Conservation (phyloP, 1,140 invertebrate genomes). For the Drosophila nannoptera region DNA sequence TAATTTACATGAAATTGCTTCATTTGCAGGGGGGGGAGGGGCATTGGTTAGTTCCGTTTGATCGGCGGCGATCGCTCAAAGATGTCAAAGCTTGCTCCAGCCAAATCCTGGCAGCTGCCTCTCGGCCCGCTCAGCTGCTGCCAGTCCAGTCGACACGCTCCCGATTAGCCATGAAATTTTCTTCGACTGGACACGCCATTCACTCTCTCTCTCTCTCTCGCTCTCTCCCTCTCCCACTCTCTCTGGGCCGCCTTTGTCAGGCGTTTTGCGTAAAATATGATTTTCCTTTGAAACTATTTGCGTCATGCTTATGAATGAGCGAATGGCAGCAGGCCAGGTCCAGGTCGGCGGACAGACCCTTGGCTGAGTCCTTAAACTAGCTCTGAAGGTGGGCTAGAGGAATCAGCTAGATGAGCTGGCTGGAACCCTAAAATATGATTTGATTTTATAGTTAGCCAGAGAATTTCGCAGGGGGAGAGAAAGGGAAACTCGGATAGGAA, state of each 20-base stretch:
- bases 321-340: not conserved
- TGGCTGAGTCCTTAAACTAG: too few relatives aligned
- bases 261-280: slow-evolving; percentile 36
- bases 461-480: too few relatives aligned
- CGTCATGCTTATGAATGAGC: slow-evolving; percentile 24
- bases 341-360: too few relatives aligned
- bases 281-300: not conserved
- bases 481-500: too few relatives aligned
- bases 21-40: slow-evolving; percentile 56
- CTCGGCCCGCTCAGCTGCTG: slow-evolving; percentile 52
- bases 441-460: too few relatives aligned
- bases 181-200: slow-evolving; percentile 46
- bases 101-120: slow-evolving; percentile 25
- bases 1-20: slow-evolving; percentile 78
- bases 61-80: slow-evolving; percentile 29
- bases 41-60: slow-evolving; percentile 12
- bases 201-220: not conserved
- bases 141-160: slow-evolving; percentile 56
- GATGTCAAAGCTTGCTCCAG: slow-evolving; percentile 37
- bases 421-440: too few relatives aligned
- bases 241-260: slow-evolving; percentile 11
- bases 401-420: too few relatives aligned
- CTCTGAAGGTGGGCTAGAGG: too few relatives aligned
- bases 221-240: slow-evolving; percentile 11
- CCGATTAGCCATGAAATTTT: slow-evolving; percentile 69